Conservation (phyloP, 2,113 vertebrate species). For the Bujurquina vittata region DNA sequence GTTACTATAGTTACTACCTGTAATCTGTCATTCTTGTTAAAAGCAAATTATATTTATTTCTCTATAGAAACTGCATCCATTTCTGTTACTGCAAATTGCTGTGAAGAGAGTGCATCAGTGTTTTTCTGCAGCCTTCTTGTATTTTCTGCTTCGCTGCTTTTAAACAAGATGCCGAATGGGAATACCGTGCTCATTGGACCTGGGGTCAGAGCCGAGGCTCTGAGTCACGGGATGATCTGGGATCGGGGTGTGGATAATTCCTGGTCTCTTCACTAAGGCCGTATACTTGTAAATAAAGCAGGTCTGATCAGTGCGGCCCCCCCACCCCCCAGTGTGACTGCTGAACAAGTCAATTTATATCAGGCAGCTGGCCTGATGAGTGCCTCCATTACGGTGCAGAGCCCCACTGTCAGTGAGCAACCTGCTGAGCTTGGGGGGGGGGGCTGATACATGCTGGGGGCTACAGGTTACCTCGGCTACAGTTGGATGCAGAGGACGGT, state of each 20-base stretch:
- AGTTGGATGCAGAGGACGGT: background rate
- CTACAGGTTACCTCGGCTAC: background rate
- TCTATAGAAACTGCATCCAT: background rate
- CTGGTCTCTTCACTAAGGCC: constrained; percentile 37
- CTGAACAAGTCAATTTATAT: constrained; percentile 67
- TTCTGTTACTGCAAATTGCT: background rate
- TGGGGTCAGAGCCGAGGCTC: constrained; percentile 42
- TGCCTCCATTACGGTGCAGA: constrained; percentile 56
- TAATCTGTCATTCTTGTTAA: constrained; percentile 16
- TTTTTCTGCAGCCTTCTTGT: constrained; percentile 6
- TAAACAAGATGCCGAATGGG: constrained; percentile 28
- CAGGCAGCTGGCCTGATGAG: constrained; percentile 62
- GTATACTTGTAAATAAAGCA: constrained; percentile 61
- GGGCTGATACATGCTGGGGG: background rate
- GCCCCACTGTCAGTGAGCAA: constrained; percentile 12
- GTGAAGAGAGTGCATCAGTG: background rate
- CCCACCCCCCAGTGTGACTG: background rate
- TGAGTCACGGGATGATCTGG: constrained; percentile 60
- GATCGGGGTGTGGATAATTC: constrained; percentile 60
- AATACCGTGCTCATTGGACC: constrained; percentile 36
- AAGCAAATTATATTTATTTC: constrained; percentile 16
- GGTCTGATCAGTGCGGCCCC: constrained; percentile 52
- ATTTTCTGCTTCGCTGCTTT: constrained; percentile 37
- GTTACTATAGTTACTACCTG: constrained; percentile 42
- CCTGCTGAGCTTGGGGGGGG: constrained; percentile 1